phyloP scores from a whole-genome alignment of 2,113 vertebrate genomes.

The Lepus europaeus region DNA sequence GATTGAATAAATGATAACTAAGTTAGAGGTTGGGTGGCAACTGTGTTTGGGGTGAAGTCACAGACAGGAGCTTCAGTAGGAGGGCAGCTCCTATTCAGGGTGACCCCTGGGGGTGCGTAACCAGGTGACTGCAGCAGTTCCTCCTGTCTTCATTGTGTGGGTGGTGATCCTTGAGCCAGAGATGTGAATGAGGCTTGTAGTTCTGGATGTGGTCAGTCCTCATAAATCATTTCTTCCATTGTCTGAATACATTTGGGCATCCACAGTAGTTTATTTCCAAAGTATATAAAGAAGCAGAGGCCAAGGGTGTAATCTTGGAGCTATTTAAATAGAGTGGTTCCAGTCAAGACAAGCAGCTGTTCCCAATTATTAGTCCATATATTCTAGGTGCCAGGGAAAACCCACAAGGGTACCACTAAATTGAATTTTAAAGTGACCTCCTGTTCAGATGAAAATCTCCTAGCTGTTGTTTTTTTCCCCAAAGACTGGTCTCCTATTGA shows the following conservation, averaged over 20 bases:
- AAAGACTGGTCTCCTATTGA: slow-evolving; percentile 60
- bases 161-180: slow-evolving; percentile 54
- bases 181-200: slow-evolving; percentile 23
- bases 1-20: slow-evolving; percentile 5
- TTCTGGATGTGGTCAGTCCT: slow-evolving; percentile 61
- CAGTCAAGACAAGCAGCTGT: slow-evolving; percentile 78
- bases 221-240: slow-evolving; percentile 77
- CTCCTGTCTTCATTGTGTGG: background rate
- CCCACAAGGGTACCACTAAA: slow-evolving; percentile 82
- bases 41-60: background rate
- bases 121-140: background rate
- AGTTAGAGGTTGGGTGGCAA: background rate
- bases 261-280: slow-evolving; percentile 77
- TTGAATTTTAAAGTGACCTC: slow-evolving; percentile 82
- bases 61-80: background rate
- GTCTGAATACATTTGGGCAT: slow-evolving; percentile 74
- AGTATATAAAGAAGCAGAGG: slow-evolving; percentile 74
- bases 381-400: slow-evolving; percentile 82
- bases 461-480: slow-evolving; percentile 55
- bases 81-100: background rate
- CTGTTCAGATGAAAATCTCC: slow-evolving; percentile 77
- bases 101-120: slow-evolving; percentile 6
- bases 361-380: slow-evolving; percentile 78
- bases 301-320: slow-evolving; percentile 80
- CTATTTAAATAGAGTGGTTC: slow-evolving; percentile 75